Conservation (phyloP, 2,797 vertebrate species). For the Melanitta fusca region DNA sequence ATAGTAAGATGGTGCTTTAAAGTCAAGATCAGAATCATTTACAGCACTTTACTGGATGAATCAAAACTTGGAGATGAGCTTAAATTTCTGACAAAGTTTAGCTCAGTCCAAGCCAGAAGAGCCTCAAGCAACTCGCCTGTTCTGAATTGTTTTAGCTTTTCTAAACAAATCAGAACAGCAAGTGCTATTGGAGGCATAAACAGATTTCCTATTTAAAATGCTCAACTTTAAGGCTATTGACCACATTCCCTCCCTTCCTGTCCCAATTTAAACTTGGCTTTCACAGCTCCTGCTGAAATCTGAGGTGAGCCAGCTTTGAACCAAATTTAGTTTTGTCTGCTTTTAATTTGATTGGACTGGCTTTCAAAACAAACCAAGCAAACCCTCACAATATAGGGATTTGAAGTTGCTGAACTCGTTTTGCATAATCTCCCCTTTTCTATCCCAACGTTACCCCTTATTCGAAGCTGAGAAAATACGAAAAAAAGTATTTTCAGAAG, state of each 20-base stretch:
- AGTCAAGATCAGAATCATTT: conserved; percentile 20
- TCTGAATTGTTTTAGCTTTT: conserved; percentile 69
- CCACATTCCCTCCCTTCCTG: conserved; percentile 74
- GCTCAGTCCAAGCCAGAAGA: conserved; percentile 48
- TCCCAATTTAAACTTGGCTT: conserved; percentile 74
- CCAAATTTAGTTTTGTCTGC: conserved; percentile 70
- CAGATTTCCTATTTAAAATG: conserved; percentile 74
- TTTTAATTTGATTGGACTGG: conserved; percentile 68
- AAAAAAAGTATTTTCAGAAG: not conserved
- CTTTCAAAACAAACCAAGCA: conserved; percentile 57
- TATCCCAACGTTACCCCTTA: not conserved
- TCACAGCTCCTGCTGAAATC: conserved; percentile 60
- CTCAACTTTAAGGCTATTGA: conserved; percentile 71
- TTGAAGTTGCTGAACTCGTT: conserved; percentile 25
- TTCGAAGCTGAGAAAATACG: not conserved
- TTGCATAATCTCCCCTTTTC: not conserved
- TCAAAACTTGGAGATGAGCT: conserved; percentile 42
- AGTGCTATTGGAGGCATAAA: conserved; percentile 69
- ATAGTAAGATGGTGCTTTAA: not conserved
- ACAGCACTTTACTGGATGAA: conserved; percentile 3
- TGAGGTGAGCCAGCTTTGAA: conserved; percentile 67
- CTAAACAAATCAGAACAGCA: conserved; percentile 72
- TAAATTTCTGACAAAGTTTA: conserved; percentile 44
- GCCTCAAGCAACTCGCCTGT: conserved; percentile 44
- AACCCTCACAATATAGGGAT: not conserved